phyloP scores from a whole-genome alignment of 2,888 invertebrate species.

The Thymelicus acteon region DNA sequence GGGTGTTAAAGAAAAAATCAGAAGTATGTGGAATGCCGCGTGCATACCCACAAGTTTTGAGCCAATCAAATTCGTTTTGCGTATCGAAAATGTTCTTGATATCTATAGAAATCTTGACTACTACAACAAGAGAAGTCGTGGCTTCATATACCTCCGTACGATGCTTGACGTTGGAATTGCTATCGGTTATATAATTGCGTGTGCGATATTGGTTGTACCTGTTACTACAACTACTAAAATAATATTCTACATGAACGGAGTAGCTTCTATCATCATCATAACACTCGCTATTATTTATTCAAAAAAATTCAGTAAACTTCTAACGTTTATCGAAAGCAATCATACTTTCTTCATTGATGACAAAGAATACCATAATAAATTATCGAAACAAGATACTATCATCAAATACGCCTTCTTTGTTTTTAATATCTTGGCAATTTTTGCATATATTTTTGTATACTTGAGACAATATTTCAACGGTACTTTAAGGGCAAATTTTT shows the following conservation, averaged over 20 bases:
- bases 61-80: conserved; percentile 16
- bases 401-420: conserved; percentile 15
- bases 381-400: not conserved
- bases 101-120: conserved; percentile 25
- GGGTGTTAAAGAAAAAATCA: conserved; percentile 14
- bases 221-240: not conserved
- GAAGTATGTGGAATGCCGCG: conserved; percentile 5
- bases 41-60: conserved; percentile 16
- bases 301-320: conserved; percentile 2
- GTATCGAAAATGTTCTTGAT: conserved; percentile 23
- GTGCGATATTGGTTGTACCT: not conserved
- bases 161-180: not conserved
- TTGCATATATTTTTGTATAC: not conserved
- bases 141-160: conserved; percentile 10
- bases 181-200: not conserved
- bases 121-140: conserved; percentile 17
- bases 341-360: conserved; percentile 19
- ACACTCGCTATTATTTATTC: conserved; percentile 4
- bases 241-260: conserved; percentile 17
- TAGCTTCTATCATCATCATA: conserved; percentile 11
- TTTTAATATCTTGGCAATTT: not conserved
- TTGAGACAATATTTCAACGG: not conserved
- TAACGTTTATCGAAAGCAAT: conserved; percentile 17
- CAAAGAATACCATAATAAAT: conserved; percentile 15
- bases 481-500: not conserved